phyloP scores from a whole-genome alignment of 2,113 vertebrate species.

The Malaclemys terrapin region DNA sequence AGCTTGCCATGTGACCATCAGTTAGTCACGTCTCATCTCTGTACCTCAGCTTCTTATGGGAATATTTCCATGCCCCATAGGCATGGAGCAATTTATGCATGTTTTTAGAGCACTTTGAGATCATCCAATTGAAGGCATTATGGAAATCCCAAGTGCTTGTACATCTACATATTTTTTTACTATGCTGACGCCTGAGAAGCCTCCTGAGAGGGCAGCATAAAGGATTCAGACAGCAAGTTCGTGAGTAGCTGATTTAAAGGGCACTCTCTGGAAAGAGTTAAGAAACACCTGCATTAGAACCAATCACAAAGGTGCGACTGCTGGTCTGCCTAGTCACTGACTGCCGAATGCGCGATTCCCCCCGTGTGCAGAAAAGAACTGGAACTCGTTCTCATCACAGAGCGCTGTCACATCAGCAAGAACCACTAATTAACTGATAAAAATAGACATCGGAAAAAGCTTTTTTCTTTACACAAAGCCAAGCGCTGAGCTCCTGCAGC shows the following conservation, averaged over 20 bases:
- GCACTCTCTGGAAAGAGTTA: conserved; percentile 3
- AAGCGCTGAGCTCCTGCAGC: rapidly evolving
- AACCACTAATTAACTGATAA: conserved; percentile 58
- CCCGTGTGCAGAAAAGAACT: background rate
- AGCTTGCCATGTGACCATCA: background rate
- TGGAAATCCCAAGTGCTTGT: rapidly evolving
- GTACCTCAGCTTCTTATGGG: background rate
- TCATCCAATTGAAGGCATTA: background rate
- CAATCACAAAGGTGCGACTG: background rate
- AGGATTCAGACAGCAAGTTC: background rate
- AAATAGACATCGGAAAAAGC: conserved; percentile 57
- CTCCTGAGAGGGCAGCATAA: background rate
- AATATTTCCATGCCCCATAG: background rate
- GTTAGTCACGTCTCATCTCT: background rate
- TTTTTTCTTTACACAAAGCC: background rate
- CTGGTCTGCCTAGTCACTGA: background rate
- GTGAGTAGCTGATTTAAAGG: background rate
- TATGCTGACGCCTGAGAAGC: background rate
- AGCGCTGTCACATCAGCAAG: conserved; percentile 27
- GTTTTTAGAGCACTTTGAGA: background rate
- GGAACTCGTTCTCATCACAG: conserved; percentile 23
- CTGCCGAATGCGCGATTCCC: background rate
- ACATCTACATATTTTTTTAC: rapidly evolving
- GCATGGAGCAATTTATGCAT: background rate
- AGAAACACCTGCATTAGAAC: background rate